phyloP scores from a whole-genome alignment of 2,113 vertebrate species.

The Tyto alba region DNA sequence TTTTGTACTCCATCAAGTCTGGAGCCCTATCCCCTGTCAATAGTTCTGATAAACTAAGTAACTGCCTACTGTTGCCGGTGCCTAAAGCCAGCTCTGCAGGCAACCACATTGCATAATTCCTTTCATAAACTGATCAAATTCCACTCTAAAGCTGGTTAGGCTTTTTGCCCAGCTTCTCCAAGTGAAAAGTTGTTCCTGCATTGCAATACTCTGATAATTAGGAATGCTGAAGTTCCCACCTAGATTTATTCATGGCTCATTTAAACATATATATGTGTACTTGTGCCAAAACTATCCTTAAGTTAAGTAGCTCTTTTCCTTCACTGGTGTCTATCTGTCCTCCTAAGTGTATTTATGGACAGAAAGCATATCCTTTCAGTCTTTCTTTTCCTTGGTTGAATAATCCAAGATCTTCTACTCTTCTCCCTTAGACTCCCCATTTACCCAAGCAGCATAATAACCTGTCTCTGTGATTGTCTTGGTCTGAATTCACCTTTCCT shows the following conservation, averaged over 20 bases:
- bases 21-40: not conserved
- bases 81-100: not conserved
- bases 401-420: not conserved
- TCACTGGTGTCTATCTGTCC: not conserved
- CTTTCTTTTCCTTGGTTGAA: not conserved
- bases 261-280: not conserved
- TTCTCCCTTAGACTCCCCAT: not conserved
- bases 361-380: not conserved
- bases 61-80: not conserved
- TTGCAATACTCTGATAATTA: not conserved
- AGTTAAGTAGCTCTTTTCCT: not conserved
- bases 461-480: not conserved
- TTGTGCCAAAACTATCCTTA: not conserved
- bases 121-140: not conserved
- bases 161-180: not conserved
- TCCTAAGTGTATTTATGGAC: not conserved
- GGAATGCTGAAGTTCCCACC: not conserved
- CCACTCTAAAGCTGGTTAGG: not conserved
- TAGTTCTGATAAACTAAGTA: not conserved
- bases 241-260: not conserved
- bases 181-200: not conserved
- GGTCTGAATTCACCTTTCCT: not conserved
- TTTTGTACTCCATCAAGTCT: not conserved
- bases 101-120: not conserved
- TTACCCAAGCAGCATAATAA: not conserved